Evolutionary conservation across 2,888 invertebrate species (phyloP), one percentile per base, ranked within the genome.

Genomic region (Lissonota sp.): DNA sequence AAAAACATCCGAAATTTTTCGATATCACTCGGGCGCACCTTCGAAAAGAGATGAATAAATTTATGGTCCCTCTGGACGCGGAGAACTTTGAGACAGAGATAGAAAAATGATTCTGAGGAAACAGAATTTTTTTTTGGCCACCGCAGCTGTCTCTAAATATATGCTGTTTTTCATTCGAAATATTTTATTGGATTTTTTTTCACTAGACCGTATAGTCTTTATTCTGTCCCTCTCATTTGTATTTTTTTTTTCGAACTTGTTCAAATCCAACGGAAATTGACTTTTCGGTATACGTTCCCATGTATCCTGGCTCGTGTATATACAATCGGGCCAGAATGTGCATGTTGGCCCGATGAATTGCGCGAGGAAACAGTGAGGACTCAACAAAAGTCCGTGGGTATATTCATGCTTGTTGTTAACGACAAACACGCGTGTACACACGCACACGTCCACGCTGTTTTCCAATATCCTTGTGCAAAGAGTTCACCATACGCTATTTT

Each of bases 401-500:
- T 42, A 44, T 40, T 12, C 66, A 42, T 26, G 44, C 57, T 7
- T 46, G 40, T 60, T 5, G 37, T 46, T 14, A 39, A 42, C 60
- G 44, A 44, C 37, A 10, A 26, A 26, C 44, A 66, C 57, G 64
- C 42, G 53, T 37, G 53, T 53, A 6, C 53, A 53, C 44, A 63
- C 37, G 16, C 55, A 46, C 6, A 10, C 40, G 44, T 66, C 26
- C 10, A n/a, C 39, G 7, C 39, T 10, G 6, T 64, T 70, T 51
- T 49, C 69, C 37, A 74, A 79, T 58, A 74, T 57, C 46, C 53
- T 51, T 14, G 7, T 63, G 12, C 66, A 63, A 80, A 73, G 72
- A 76, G 78, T 84, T 78, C 60, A 80, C 78, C 64, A 74, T 66
- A 64, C 42, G 58, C 69, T 53, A 70, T 64, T 79, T 73, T 62